Base-by-base conservation (phyloP, 1,140 invertebrate genomes). In the Drosophila sturtevanti region DNA sequence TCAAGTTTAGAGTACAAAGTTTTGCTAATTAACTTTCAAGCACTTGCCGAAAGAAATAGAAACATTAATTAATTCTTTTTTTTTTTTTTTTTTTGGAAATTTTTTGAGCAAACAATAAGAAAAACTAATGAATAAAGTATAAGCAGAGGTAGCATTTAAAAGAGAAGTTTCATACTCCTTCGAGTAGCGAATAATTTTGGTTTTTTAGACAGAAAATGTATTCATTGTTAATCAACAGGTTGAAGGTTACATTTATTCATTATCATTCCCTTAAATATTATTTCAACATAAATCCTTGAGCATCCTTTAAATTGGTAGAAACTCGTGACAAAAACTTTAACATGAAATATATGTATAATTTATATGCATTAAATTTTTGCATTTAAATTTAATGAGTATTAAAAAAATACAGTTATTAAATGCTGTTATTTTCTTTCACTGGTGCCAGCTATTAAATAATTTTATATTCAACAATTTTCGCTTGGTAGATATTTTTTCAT, bases 1-100 rank as follows among this genome's bases (percentile, higher is more conserved):
- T 16, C 21, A 14, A 59, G 59, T 68, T 63, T 63, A 11, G 12
- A 14, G 21, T 48, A 14, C 21, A 44, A 61, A 61, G 22, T 27
- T 61, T 61, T 22, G 59, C 37, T 61, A 61, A 61, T 61, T 61
- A 61, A 44, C 9, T 24, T 44, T 61, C 37, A 48, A 27, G 22
- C 22, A 44, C 44, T 44, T 31, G 22, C n/a, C 14, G n/a, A 44
- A 18, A 24, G 4, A 11, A 61, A 61, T 61, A 16, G 21, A 44
- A 61, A 48, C 21, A 44, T 38, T 44, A 61, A 61, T 61, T 38
- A 48, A 61, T 61, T 61, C 38, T 16, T 18, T 61, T 56, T 56
- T 56, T 16, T 18, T 18, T 18, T 6, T 7, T 31, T 31, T 31
- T 48, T 9, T 48, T n/a, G n/a, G n/a, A n/a, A n/a, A 48, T 48